Percentiles rank a stretch among this genome's conserved stretches.
These are phyloP conservation scores for Cylloceria caligata DNA, from an alignment of 2,888 invertebrate species.

Conservation along the genomic window DNA sequence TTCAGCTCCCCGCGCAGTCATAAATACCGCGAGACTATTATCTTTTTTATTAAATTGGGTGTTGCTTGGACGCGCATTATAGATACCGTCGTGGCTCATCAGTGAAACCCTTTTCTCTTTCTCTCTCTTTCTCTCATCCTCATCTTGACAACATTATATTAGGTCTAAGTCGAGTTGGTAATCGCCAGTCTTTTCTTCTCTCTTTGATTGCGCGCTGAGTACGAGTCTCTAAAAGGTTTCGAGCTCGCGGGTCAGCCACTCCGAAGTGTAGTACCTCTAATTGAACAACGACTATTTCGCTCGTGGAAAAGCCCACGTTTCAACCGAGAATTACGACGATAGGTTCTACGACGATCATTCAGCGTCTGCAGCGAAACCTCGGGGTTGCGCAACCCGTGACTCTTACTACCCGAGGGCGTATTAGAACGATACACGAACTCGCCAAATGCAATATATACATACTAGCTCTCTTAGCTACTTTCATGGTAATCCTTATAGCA, in stretches of 20 bases:
- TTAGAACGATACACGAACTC: slow-evolving; percentile 22
- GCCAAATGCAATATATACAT: slow-evolving; percentile 13
- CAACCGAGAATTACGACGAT: slow-evolving; percentile 35
- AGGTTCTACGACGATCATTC: slow-evolving; percentile 32
- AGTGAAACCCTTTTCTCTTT: background rate
- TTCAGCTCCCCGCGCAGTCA: slow-evolving; percentile 67
- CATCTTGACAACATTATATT: slow-evolving; percentile 34
- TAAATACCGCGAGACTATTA: slow-evolving; percentile 78
- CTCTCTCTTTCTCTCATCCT: background rate
- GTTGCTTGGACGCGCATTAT: slow-evolving; percentile 32
- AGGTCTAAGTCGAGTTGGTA: slow-evolving; percentile 22
- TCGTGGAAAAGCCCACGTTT: slow-evolving; percentile 11
- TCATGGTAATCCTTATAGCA: slow-evolving; percentile 16
- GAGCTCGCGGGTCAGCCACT: slow-evolving; percentile 8
- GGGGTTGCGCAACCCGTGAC: slow-evolving; percentile 26
- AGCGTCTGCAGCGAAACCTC: background rate
- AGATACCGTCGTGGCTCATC: slow-evolving; percentile 29
- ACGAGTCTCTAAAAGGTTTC: slow-evolving; percentile 62
- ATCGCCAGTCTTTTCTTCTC: background rate
- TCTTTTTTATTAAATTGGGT: slow-evolving; percentile 72
- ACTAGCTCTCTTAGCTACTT: slow-evolving; percentile 6
- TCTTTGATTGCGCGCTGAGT: slow-evolving; percentile 69
- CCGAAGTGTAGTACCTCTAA: background rate
- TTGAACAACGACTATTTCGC: slow-evolving; percentile 4
- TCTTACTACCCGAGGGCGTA: slow-evolving; percentile 38